Conservation (phyloP, 2,113 vertebrate genomes). For the Tragulus kanchil region DNA sequence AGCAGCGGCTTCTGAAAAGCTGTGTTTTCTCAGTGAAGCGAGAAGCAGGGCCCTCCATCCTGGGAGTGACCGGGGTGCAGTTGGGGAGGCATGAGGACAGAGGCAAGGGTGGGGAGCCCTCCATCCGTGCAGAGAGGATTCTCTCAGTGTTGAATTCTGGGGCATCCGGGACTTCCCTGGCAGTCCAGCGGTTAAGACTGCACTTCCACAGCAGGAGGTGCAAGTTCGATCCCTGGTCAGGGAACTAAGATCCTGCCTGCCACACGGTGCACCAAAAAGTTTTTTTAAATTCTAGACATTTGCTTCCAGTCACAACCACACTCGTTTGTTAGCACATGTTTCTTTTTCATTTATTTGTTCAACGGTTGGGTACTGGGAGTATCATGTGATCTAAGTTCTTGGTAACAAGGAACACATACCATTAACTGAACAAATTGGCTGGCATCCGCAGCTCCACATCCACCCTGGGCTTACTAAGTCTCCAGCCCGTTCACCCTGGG, state of each 20-base stretch:
- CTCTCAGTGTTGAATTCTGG: neutral
- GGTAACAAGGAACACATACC: neutral
- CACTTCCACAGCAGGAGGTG: accelerated
- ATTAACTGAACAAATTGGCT: neutral
- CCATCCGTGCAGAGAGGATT: neutral
- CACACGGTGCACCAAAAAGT: neutral
- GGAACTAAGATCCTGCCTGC: neutral
- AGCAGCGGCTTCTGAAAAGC: neutral
- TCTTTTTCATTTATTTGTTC: neutral
- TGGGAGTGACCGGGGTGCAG: neutral
- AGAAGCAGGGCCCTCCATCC: neutral
- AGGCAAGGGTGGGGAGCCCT: neutral
- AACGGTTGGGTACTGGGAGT: neutral
- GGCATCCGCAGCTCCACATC: neutral
- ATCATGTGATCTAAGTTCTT: neutral
- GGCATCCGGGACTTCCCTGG: neutral
- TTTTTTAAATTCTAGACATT: neutral
- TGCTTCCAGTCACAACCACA: neutral
- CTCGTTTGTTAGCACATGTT: neutral
- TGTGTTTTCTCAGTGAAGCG: neutral
- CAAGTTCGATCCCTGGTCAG: accelerated
- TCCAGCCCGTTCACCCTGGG: slow-evolving; percentile 17
- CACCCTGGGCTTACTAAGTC: slow-evolving; percentile 48
- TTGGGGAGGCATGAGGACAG: neutral
- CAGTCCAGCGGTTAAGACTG: neutral